Conservation (phyloP, 2,888 invertebrate genomes). For the Altica lythri region DNA sequence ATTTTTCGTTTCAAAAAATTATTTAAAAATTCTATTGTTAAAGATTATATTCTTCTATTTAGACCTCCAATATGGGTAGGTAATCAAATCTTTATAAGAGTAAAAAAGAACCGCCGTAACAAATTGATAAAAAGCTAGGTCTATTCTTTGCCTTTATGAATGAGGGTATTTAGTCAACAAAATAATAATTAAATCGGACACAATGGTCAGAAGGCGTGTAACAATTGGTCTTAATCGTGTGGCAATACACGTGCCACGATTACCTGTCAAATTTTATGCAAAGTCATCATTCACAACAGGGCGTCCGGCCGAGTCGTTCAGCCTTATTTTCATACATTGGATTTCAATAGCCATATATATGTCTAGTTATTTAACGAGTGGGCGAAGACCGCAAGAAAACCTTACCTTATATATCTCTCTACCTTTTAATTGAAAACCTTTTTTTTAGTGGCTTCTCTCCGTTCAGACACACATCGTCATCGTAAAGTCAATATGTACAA, state of each 20-base stretch:
- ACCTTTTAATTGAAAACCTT: constrained; percentile 23
- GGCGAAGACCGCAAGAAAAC: constrained; percentile 20
- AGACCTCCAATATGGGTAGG: too few species aligned
- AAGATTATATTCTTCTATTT: too few species aligned
- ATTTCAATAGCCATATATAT: constrained; percentile 26
- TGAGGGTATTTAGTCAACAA: constrained; percentile 50
- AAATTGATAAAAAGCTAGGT: constrained; percentile 48
- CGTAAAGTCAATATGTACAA: constrained; percentile 5
- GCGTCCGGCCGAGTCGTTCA: constrained; percentile 21
- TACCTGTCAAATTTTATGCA: constrained; percentile 44
- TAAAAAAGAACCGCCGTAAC: constrained; percentile 45
- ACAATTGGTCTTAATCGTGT: constrained; percentile 47
- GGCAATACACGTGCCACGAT: constrained; percentile 49
- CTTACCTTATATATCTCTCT: constrained; percentile 1
- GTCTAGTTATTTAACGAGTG: constrained; percentile 24
- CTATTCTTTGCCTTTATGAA: constrained; percentile 21
- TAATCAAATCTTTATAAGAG: too few species aligned
- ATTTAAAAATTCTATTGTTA: too few species aligned
- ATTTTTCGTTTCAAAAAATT: too few species aligned
- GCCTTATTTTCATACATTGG: constrained; percentile 26
- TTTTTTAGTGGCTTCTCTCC: constrained; percentile 20
- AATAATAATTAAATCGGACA: constrained; percentile 53
- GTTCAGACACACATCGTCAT: constrained; percentile 14
- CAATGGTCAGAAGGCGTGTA: constrained; percentile 51
- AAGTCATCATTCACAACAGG: constrained; percentile 36